These are phyloP conservation scores for Lucinisca nassula DNA, from an alignment of 2,888 invertebrate genomes.

Conservation along the genomic window DNA sequence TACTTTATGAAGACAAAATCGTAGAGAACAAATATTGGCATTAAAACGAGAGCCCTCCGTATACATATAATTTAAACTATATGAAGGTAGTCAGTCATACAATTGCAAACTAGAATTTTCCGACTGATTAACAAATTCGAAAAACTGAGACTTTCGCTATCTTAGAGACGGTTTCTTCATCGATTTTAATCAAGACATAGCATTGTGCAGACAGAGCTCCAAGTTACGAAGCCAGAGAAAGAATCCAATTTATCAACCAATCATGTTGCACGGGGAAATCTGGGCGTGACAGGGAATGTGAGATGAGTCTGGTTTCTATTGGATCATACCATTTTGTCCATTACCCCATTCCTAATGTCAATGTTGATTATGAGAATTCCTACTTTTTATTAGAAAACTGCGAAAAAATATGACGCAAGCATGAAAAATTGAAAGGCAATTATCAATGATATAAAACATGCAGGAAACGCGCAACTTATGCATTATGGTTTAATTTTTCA, in stretches of 20 bases:
- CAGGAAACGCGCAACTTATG: not conserved
- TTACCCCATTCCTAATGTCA: not conserved
- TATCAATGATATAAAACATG: not conserved
- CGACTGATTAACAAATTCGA: too few species aligned
- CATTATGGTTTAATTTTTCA: not conserved
- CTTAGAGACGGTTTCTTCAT: not conserved
- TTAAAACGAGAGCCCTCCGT: too few species aligned
- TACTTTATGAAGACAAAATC: too few species aligned
- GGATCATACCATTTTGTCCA: not conserved
- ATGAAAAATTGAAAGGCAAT: not conserved
- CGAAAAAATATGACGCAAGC: slow-evolving; percentile 12
- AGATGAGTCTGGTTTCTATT: slow-evolving; percentile 13
- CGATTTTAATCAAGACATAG: not conserved
- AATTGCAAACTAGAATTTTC: too few species aligned
- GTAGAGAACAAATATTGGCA: too few species aligned
- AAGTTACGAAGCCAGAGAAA: not conserved
- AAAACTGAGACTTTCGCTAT: not conserved
- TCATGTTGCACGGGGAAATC: not conserved
- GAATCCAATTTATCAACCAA: not conserved
- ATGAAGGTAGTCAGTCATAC: too few species aligned
- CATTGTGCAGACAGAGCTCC: not conserved
- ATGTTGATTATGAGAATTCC: not conserved
- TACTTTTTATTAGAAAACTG: slow-evolving; percentile 5
- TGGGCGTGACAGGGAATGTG: not conserved
- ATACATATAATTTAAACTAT: too few species aligned